Evolutionary conservation across 2,113 vertebrate genomes (phyloP).

Genomic region (Calidris pugnax): DNA sequence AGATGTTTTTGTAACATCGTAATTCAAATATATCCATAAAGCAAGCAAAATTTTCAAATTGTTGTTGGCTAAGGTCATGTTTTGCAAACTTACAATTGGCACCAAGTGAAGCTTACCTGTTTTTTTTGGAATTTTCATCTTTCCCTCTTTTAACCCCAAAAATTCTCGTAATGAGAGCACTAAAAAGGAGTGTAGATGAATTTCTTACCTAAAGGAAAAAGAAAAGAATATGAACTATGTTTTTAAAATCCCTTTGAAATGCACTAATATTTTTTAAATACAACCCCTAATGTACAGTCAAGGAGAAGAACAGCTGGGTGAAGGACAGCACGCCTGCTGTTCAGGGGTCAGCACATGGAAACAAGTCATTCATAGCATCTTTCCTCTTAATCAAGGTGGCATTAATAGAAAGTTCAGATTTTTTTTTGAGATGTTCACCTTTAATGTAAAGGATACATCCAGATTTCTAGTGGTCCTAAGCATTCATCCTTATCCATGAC

Average conservation of each 20-base stretch:
- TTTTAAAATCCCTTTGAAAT: background rate
- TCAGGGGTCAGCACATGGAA: background rate
- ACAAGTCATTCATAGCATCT: background rate
- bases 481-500: background rate
- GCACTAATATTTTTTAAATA: background rate
- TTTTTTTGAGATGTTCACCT: background rate
- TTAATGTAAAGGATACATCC: background rate
- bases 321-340: background rate
- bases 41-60: constrained; percentile 27
- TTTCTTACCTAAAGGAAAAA: constrained; percentile 88
- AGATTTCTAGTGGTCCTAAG: background rate
- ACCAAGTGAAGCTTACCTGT: constrained; percentile 81
- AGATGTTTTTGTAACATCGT: constrained; percentile 25
- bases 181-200: constrained; percentile 96
- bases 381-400: background rate
- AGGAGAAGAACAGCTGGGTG: background rate
- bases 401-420: background rate
- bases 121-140: constrained; percentile 94
- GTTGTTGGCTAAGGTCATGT: constrained; percentile 10
- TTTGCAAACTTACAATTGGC: constrained; percentile 16
- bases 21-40: constrained; percentile 41
- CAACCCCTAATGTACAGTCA: background rate
- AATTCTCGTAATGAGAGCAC: constrained; percentile 94
- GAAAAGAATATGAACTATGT: background rate
- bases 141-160: constrained; percentile 96